phyloP scores from a whole-genome alignment of 2,113 vertebrate species.

The Melanerpes aurifrons region DNA sequence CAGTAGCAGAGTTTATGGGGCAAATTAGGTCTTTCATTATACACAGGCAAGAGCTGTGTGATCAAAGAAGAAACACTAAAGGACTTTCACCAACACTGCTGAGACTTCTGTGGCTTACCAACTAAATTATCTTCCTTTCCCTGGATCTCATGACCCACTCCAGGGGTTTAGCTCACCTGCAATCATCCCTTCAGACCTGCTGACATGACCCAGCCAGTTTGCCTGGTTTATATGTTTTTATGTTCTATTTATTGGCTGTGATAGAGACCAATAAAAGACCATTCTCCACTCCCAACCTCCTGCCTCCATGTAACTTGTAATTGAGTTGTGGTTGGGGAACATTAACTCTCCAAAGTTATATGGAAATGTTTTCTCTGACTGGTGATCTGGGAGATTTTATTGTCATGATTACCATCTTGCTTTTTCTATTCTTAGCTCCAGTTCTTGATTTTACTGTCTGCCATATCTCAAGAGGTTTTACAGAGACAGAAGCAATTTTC shows the following conservation, averaged over 20 bases:
- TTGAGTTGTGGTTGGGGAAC: conserved; percentile 28
- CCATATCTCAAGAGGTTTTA: conserved; percentile 42
- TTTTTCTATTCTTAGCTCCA: conserved; percentile 60
- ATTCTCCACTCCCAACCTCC: background rate
- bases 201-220: background rate
- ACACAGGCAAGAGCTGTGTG: background rate
- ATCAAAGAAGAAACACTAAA: background rate
- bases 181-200: background rate
- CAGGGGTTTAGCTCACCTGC: background rate
- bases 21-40: background rate
- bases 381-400: conserved; percentile 51
- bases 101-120: background rate
- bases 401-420: conserved; percentile 40
- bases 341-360: conserved; percentile 40
- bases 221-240: background rate
- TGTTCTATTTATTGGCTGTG: background rate
- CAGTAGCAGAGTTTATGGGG: background rate
- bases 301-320: background rate
- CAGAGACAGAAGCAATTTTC: conserved; percentile 51
- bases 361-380: conserved; percentile 50
- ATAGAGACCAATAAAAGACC: background rate
- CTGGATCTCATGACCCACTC: background rate
- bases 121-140: background rate
- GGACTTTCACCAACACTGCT: background rate
- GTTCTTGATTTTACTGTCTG: conserved; percentile 42